Percentiles rank a stretch among this genome's conserved stretches.
Evolutionary conservation across 2,113 vertebrate species (phyloP).

Genomic region (Trachemys scripta): DNA sequence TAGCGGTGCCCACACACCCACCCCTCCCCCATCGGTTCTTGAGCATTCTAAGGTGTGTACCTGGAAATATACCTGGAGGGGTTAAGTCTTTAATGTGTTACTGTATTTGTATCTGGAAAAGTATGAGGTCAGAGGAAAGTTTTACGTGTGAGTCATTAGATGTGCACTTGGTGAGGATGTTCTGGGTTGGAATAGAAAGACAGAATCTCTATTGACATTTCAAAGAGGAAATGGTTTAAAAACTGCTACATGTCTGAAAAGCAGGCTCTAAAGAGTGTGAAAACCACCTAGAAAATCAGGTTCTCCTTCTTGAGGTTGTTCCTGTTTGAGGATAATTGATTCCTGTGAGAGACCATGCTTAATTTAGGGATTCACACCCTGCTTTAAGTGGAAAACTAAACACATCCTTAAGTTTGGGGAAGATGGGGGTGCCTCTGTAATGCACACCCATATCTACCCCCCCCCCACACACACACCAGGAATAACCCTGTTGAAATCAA

Average conservation of each 20-base stretch:
- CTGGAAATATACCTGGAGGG: neutral
- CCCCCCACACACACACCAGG: rapidly evolving
- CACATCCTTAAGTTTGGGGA: neutral
- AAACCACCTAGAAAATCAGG: neutral
- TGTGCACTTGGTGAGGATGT: neutral
- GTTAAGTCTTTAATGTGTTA: neutral
- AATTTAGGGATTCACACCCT: neutral
- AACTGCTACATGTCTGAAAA: neutral
- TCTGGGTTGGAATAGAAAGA: neutral
- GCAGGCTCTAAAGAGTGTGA: neutral
- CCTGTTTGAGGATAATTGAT: neutral
- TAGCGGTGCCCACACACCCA: neutral
- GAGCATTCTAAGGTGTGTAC: neutral
- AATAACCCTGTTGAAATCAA: neutral
- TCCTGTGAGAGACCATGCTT: neutral
- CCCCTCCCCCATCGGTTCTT: neutral
- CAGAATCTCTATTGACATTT: neutral
- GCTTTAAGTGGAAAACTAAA: neutral
- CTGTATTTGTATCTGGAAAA: neutral
- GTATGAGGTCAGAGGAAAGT: neutral
- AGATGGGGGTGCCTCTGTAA: neutral
- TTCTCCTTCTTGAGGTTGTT: neutral
- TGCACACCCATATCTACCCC: neutral
- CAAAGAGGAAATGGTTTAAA: neutral
- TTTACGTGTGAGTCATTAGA: conserved; percentile 6